Percentiles rank a stretch among this genome's conserved stretches.
Evolutionary conservation across 2,888 invertebrate genomes (phyloP).

Genomic region (Celastrina argiolus): DNA sequence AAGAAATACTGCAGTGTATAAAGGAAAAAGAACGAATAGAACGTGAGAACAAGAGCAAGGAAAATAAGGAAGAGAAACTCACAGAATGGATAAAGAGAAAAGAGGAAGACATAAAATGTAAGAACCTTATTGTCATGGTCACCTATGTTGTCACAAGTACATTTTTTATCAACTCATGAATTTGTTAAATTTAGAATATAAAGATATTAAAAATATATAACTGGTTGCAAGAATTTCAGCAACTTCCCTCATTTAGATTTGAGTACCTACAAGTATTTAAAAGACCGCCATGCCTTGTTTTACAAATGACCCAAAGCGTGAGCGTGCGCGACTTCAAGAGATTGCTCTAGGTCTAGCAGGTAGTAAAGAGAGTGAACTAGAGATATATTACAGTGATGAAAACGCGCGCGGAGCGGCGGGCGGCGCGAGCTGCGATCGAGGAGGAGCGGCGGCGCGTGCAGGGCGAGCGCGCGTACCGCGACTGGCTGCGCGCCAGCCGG

Average conservation of each 20-base stretch:
- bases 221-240: too few relatives aligned
- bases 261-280: too few relatives aligned
- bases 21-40: constrained; percentile 53
- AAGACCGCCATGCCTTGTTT: too few relatives aligned
- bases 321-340: too few relatives aligned
- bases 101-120: constrained; percentile 78
- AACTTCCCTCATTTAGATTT: too few relatives aligned
- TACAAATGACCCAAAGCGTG: too few relatives aligned
- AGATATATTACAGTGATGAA: constrained; percentile 46
- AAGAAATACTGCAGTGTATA: constrained; percentile 60
- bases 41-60: constrained; percentile 54
- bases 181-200: too few relatives aligned
- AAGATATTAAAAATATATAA: too few relatives aligned
- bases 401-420: constrained; percentile 64
- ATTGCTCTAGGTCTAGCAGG: too few relatives aligned
- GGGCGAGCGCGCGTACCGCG: constrained; percentile 78
- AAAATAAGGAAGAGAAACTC: constrained; percentile 66
- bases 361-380: too few relatives aligned
- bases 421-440: constrained; percentile 69
- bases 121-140: background rate
- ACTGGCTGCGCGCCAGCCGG: constrained; percentile 80
- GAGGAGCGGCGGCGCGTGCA: constrained; percentile 71
- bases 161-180: too few relatives aligned
- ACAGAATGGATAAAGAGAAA: constrained; percentile 79
- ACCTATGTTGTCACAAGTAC: background rate